Base-by-base conservation (phyloP, 1,140 invertebrate genomes). In the Rhizoglyphus robini region DNA sequence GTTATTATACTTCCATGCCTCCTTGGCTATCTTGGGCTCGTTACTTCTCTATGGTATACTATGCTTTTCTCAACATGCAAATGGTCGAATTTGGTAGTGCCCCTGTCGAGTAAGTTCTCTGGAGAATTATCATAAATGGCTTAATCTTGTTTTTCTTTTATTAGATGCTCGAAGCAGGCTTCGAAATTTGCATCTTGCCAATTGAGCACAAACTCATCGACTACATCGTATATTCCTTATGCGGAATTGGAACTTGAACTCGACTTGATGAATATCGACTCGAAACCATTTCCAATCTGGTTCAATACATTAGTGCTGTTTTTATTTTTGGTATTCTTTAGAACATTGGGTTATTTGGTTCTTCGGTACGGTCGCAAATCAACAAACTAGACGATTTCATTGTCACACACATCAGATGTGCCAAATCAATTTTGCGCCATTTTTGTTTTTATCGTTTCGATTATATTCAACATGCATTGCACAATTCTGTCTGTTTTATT, bases 11-110 rank as follows among this genome's bases (percentile, higher is more conserved):
- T 18, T 85, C 86, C 31, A 84, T 90, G 66, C 86, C 87, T 36
- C 76, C 80, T 48, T 87, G 86, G 82, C 73, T 90, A n/a, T 82
- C 83, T 66, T 88, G 87, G 87, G 81, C 87, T 70, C 82, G 84
- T 66, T 88, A 88, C 72, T 78, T 84, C 51, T 80, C 79, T 4
- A 76, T 90, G 82, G 84, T 89, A 18, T 85, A 89, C 73, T 90
- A 88, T 74, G 86, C 87, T 57, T 90, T 86, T 74, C 84, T 88
- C 73, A 88, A 88, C 73, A 88, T 89, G 86, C 85, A 89, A 75
- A 86, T 87, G 67, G 79, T 89, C 11, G 87, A 90, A 73, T 89
- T 89, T 65, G 81, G 84, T 73, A 86, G 85, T 69, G 76, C 81
- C 54, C 80, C 81, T 41, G 83, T 88, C 57, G 73, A 73, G 86